phyloP scores from a whole-genome alignment of 2,888 invertebrate genomes.

The Pyrrhosoma nymphula region DNA sequence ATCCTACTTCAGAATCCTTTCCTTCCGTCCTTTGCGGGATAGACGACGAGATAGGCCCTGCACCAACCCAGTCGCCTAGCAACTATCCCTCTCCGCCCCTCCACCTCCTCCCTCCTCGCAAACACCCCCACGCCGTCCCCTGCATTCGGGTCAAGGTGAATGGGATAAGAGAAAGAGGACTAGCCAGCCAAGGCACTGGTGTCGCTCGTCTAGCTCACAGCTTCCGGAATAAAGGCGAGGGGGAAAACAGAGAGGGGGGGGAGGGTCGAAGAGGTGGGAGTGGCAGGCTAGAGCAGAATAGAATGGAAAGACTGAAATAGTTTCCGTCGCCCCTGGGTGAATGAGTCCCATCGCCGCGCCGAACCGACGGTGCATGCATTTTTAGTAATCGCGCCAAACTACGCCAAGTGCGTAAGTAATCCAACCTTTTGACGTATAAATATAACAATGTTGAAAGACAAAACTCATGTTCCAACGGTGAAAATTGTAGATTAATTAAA shows the following conservation, averaged over 20 bases:
- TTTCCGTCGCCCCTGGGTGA: not conserved
- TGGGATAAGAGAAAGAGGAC: not conserved
- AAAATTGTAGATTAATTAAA: too few relatives aligned
- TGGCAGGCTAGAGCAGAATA: not conserved
- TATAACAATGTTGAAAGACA: too few relatives aligned
- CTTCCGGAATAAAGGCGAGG: not conserved
- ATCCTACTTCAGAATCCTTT: not conserved
- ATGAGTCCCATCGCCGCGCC: too few relatives aligned
- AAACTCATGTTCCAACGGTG: too few relatives aligned
- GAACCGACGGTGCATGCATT: too few relatives aligned
- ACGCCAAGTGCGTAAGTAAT: too few relatives aligned
- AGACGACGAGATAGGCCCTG: not conserved
- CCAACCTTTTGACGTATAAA: too few relatives aligned
- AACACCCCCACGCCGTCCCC: not conserved
- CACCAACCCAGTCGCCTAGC: not conserved
- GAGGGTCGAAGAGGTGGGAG: not conserved
- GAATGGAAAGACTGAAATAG: conserved; percentile 10
- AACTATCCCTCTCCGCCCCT: not conserved
- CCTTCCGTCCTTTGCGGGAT: not conserved
- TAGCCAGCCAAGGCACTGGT: not conserved
- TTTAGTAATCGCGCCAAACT: too few relatives aligned
- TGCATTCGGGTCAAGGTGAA: not conserved
- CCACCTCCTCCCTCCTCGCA: too few relatives aligned
- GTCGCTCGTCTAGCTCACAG: not conserved
- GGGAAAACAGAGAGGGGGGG: too few relatives aligned